Evolutionary conservation across 2,113 vertebrate species (phyloP).

Genomic region (Machaerirhynchus nigripectus): DNA sequence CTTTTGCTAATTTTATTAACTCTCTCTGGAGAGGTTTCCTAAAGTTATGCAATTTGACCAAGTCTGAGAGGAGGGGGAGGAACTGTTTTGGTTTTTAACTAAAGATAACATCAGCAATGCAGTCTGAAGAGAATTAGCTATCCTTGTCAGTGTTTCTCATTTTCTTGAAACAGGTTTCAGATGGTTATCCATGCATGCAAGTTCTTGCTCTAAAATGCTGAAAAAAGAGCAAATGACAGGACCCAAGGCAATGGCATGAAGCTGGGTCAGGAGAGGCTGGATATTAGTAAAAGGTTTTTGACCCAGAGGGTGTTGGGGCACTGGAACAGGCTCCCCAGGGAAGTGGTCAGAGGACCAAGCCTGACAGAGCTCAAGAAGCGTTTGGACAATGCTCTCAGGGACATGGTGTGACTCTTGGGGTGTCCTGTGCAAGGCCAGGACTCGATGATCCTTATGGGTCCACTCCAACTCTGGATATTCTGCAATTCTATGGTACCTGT

Average conservation of each 20-base stretch:
- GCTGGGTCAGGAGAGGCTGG: neutral
- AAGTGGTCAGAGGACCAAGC: neutral
- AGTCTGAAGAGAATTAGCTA: neutral
- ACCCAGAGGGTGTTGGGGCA: neutral
- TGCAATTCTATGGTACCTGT: neutral
- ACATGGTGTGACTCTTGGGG: neutral
- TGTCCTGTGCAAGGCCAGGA: neutral
- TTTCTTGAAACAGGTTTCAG: neutral
- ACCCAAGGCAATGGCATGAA: neutral
- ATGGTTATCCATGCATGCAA: neutral
- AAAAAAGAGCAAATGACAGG: neutral
- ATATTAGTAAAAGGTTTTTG: neutral
- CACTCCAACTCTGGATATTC: neutral
- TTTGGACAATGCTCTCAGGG: neutral
- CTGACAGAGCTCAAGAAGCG: neutral
- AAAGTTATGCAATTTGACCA: neutral
- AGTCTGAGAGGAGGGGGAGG: neutral
- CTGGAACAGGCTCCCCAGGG: neutral
- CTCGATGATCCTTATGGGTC: fast-evolving
- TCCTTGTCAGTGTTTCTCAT: neutral
- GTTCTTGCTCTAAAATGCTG: neutral
- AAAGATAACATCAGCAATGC: neutral
- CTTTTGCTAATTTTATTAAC: neutral
- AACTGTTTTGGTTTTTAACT: neutral
- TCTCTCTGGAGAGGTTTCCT: neutral